A percentile compares a stretch with the other conserved stretches of the same genome.
Evolutionary conservation across 2,113 vertebrate species (phyloP).

Genomic region (Phylloscopus whistleri): DNA sequence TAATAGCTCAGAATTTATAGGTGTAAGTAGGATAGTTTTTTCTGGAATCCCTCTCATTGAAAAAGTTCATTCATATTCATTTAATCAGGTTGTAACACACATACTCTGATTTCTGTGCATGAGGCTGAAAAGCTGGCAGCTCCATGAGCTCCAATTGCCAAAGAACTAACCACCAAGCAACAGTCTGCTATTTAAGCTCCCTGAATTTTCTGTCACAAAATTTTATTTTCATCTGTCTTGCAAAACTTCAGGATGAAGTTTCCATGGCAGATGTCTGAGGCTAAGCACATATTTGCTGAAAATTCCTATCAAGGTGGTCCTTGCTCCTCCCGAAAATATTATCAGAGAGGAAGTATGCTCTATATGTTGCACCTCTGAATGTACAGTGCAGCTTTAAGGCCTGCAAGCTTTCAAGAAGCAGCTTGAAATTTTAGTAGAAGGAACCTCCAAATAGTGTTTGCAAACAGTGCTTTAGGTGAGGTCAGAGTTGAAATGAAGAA

Average conservation of each 20-base stretch:
- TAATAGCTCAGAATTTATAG: neutral
- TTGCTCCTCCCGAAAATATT: neutral
- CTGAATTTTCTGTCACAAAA: neutral
- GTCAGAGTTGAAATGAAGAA: neutral
- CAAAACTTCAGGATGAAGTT: neutral
- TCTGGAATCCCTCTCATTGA: neutral
- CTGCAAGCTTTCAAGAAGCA: neutral
- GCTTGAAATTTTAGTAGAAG: neutral
- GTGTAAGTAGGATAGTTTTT: neutral
- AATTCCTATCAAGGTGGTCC: neutral
- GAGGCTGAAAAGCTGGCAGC: neutral
- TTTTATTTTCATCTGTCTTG: conserved; percentile 19
- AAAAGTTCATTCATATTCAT: neutral
- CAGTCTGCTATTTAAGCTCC: neutral
- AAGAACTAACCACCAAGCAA: conserved; percentile 9
- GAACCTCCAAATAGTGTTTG: neutral
- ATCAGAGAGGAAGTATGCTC: neutral
- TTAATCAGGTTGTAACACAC: neutral
- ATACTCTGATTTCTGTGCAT: neutral
- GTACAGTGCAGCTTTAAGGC: neutral
- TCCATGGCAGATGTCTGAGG: neutral
- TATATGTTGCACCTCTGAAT: accelerated
- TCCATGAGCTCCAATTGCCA: neutral
- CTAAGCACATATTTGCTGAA: neutral
- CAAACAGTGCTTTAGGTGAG: neutral